A percentile compares a stretch with the other conserved stretches of the same genome.
phyloP scores from a whole-genome alignment of 2,113 vertebrate species.

The Menidia beryllina region DNA sequence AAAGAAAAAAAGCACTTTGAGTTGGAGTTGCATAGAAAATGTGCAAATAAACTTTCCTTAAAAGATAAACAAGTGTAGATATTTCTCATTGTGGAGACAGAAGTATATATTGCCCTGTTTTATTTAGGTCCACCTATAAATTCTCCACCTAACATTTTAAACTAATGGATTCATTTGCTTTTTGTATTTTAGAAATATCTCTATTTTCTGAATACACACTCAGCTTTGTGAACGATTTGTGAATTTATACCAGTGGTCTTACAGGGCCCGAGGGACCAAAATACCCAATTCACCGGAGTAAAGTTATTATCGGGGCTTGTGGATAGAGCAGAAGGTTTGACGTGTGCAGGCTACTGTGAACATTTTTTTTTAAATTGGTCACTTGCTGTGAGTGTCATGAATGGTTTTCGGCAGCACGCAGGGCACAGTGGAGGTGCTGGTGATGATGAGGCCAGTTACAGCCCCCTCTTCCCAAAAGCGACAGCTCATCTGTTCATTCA shows the following conservation, averaged over 20 bases:
- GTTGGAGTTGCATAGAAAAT: too few relatives aligned
- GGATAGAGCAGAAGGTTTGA: constrained; percentile 45
- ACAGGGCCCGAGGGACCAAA: constrained; percentile 35
- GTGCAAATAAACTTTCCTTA: too few relatives aligned
- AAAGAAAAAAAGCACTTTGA: too few relatives aligned
- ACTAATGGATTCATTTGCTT: background rate
- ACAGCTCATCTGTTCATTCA: constrained; percentile 36
- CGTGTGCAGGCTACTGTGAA: constrained; percentile 49
- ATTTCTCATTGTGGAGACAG: too few relatives aligned
- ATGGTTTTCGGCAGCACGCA: constrained; percentile 46
- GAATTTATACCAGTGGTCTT: constrained; percentile 37
- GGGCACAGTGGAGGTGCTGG: constrained; percentile 41
- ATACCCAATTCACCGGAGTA: constrained; percentile 30
- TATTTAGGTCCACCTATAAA: too few relatives aligned
- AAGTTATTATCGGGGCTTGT: constrained; percentile 56
- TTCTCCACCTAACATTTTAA: too few relatives aligned
- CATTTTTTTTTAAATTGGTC: constrained; percentile 44
- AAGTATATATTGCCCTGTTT: too few relatives aligned
- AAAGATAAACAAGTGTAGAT: too few relatives aligned
- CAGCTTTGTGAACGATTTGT: constrained; percentile 16
- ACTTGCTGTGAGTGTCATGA: constrained; percentile 41
- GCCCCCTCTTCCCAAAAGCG: constrained; percentile 21
- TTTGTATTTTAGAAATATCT: constrained; percentile 9
- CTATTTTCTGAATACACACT: background rate
- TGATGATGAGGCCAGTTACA: constrained; percentile 39